phyloP scores from a whole-genome alignment of 2,113 vertebrate genomes.

The Dasyprocta punctata region DNA sequence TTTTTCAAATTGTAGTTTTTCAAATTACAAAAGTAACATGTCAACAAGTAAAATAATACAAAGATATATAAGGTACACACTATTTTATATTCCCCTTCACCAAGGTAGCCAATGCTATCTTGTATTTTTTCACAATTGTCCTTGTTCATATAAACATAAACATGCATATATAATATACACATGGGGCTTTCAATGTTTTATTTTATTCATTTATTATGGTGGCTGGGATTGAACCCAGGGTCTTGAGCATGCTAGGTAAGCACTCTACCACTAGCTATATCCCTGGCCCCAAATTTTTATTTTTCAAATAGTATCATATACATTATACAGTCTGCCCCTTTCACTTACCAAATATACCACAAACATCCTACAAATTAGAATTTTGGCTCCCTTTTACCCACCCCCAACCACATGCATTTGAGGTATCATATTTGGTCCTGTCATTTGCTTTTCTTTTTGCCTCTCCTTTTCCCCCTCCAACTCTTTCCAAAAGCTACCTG shows the following conservation, averaged over 20 bases:
- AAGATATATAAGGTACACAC: slow-evolving; percentile 38
- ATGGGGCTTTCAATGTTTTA: neutral
- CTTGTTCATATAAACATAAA: neutral
- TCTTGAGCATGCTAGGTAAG: neutral
- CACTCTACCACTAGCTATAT: neutral
- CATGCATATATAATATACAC: slow-evolving; percentile 27
- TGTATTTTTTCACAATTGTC: neutral
- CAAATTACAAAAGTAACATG: slow-evolving; percentile 44
- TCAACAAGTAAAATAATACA: slow-evolving; percentile 41
- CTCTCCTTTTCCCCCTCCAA: neutral
- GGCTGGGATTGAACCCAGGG: neutral
- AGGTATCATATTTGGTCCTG: neutral
- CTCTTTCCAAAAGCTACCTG: neutral
- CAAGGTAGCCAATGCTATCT: neutral
- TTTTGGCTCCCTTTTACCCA: neutral
- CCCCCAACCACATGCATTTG: neutral
- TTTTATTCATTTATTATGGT: neutral
- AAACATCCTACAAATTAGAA: neutral
- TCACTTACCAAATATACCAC: neutral
- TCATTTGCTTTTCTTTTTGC: slow-evolving; percentile 25
- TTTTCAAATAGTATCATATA: slow-evolving; percentile 4
- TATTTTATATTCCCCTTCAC: neutral
- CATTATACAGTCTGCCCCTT: neutral
- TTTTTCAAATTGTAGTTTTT: slow-evolving; percentile 51
- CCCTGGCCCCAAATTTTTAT: neutral